A percentile compares a stretch with the other conserved stretches of the same genome.
phyloP scores from a whole-genome alignment of 2,113 vertebrate species.

The Amphiprion percula region DNA sequence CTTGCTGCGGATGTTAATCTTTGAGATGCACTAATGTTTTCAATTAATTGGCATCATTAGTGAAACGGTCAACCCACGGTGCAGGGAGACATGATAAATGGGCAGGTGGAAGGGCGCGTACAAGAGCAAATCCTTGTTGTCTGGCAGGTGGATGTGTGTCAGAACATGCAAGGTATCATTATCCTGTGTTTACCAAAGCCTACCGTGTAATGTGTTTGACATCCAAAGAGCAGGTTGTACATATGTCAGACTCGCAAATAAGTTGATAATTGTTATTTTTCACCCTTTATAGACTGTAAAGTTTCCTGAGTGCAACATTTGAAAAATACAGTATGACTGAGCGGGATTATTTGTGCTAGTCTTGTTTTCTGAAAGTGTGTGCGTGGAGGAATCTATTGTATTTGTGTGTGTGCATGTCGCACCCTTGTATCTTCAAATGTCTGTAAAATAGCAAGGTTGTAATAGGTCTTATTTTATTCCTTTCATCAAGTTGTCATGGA shows the following conservation, averaged over 20 bases:
- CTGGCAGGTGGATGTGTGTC: conserved; percentile 60
- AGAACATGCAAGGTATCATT: conserved; percentile 56
- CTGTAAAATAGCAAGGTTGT: conserved; percentile 5
- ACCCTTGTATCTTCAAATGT: conserved; percentile 17
- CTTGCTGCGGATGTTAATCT: conserved; percentile 75
- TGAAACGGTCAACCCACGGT: conserved; percentile 67
- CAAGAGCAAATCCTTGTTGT: conserved; percentile 59
- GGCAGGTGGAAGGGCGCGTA: conserved; percentile 57
- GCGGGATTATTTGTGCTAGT: conserved; percentile 6
- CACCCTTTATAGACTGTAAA: conserved; percentile 2
- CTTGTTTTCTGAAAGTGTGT: conserved; percentile 13
- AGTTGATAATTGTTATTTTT: conserved; percentile 25
- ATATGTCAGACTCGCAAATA: conserved; percentile 25
- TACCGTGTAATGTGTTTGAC: conserved; percentile 42
- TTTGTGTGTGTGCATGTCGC: background rate
- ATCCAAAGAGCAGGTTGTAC: conserved; percentile 18
- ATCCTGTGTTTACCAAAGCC: conserved; percentile 50
- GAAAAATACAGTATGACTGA: background rate
- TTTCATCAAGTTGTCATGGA: conserved; percentile 39
- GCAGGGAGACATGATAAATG: conserved; percentile 74
- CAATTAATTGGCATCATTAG: conserved; percentile 86
- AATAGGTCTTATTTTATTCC: conserved; percentile 25
- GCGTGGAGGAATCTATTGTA: background rate
- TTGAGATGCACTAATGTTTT: conserved; percentile 77
- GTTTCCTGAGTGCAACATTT: conserved; percentile 3